Evolutionary conservation across 1,140 invertebrate genomes (phyloP), one percentile per base, ranked within the genome.

Genomic region (Eulimnadia texana): DNA sequence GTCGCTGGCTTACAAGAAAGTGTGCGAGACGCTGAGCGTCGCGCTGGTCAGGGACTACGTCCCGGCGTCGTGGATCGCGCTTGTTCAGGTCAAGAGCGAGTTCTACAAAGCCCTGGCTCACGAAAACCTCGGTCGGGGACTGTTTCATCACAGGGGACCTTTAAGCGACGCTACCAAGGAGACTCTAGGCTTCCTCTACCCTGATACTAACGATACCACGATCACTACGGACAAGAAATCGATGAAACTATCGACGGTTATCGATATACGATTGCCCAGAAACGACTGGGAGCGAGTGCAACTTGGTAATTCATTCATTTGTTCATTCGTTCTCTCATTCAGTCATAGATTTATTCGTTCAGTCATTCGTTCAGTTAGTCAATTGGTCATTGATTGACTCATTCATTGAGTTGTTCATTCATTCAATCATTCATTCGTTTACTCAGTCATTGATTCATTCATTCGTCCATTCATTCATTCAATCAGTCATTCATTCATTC

Each of bases 41-140:
- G 70, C 76, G 3, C 71, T 75, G 3, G 72, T 78, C 24, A 80
- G 79, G 77, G 84, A 83, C 72, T 90, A 88, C 72, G 81, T 90
- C 64, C 86, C 88, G 63, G 86, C 87, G 70, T 91, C 90, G 28
- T 95, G 92, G 92, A 81, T 90, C 23, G 86, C 88, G 3, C 77
- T 95, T 66, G 82, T 92, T 51, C 81, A 68, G 64, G 88, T 96
- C 3, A 98, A 98, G 76, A 81, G 83, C 52, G 87, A 95, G 70
- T 88, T 91, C 71, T 86, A 85, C 70, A 71, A 76, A 42, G 84
- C 82, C 1, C 66, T 84, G 1, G 77, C 84, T 1, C 85, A 89
- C 69, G 82, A 81, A 67, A 81, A 84, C 64, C 78, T 82, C 10
- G 83, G 84, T 0, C 73, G 75, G 10, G 84, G 80, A 27, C 33